A percentile compares a stretch with the other conserved stretches of the same genome.
phyloP scores from a whole-genome alignment of 2,113 vertebrate species.

The Actenoides hombroni region DNA sequence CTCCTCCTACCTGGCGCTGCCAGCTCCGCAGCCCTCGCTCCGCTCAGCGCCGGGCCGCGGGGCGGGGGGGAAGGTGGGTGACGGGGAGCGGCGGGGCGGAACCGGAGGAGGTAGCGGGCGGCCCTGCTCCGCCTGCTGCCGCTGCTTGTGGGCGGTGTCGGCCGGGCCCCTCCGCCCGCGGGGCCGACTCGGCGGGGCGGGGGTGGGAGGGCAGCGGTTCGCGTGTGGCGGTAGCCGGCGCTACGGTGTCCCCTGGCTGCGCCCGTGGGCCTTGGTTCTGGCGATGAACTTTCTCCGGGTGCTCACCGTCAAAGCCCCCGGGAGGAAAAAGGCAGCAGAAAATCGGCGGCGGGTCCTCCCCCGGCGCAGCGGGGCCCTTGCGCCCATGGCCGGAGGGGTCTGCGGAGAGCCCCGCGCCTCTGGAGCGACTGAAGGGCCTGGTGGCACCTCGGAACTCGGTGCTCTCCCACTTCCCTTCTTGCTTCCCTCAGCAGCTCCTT shows the following conservation, averaged over 20 bases:
- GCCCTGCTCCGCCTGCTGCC: background rate
- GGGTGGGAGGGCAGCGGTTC: background rate
- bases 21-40: background rate
- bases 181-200: background rate
- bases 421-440: accelerated
- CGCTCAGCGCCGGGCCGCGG: too few species aligned
- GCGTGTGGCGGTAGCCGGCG: too few species aligned
- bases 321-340: background rate
- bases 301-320: accelerated
- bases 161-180: too few species aligned
- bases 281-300: accelerated
- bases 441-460: accelerated
- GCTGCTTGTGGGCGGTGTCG: background rate
- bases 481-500: accelerated
- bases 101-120: too few species aligned
- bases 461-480: accelerated
- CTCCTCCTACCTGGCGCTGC: background rate
- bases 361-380: accelerated
- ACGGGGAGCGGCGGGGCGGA: background rate
- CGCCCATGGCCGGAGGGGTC: accelerated
- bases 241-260: background rate
- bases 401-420: accelerated
- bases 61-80: background rate
- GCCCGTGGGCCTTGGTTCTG: accelerated
- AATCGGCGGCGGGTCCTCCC: accelerated